Evolutionary conservation across 2,113 vertebrate species (phyloP).

Genomic region (Heterotilapia buettikoferi): DNA sequence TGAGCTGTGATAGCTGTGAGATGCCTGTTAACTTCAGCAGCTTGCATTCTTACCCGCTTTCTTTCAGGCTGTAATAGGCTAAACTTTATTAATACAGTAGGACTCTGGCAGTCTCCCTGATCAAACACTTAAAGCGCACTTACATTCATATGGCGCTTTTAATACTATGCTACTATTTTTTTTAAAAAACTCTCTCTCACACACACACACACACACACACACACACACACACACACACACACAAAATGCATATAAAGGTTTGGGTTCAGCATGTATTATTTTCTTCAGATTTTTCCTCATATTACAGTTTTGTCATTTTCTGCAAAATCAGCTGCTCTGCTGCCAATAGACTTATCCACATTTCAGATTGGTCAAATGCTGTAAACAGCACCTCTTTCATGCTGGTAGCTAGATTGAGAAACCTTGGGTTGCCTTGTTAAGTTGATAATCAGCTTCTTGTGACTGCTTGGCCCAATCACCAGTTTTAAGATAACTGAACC

Average conservation of each 20-base stretch:
- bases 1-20: background rate
- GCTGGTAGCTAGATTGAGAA: background rate
- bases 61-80: background rate
- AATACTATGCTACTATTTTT: background rate
- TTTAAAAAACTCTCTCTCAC: background rate
- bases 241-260: background rate
- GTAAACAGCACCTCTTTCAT: background rate
- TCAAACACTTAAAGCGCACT: background rate
- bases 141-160: background rate
- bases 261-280: rapidly evolving
- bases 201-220: background rate
- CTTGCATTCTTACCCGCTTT: rapidly evolving
- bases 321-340: background rate
- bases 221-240: background rate
- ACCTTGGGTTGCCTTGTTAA: background rate
- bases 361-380: background rate
- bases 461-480: background rate
- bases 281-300: background rate
- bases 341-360: background rate
- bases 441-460: background rate
- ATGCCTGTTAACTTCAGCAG: background rate
- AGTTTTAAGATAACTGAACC: background rate
- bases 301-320: background rate
- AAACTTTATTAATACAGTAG: background rate
- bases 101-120: background rate